A percentile compares a stretch with the other conserved stretches of the same genome.
phyloP scores from a whole-genome alignment of 2,888 invertebrate species.

The Ophion ellenae region DNA sequence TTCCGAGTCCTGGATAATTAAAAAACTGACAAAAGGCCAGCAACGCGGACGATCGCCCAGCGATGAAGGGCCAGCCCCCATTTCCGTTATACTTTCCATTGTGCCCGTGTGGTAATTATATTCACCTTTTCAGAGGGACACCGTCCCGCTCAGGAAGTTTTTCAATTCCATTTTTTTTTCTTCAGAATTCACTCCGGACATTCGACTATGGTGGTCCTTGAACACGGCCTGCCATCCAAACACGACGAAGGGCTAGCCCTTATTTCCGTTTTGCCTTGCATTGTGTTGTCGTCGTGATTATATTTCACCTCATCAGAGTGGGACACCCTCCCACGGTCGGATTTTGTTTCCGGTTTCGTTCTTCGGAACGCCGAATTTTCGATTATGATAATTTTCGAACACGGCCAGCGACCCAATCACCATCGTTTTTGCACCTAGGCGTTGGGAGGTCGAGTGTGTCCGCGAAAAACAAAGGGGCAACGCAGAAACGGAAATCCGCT shows the following conservation, averaged over 20 bases:
- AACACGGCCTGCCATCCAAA: not conserved
- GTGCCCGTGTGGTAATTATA: not conserved
- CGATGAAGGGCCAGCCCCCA: not conserved
- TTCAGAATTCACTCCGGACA: not conserved
- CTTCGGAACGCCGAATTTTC: too few relatives aligned
- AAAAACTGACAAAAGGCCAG: not conserved
- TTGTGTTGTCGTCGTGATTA: not conserved
- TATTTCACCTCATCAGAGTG: not conserved
- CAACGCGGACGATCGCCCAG: not conserved
- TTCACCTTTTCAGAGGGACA: not conserved
- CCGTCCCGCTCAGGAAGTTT: not conserved
- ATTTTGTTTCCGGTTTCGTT: not conserved
- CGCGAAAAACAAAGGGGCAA: slow-evolving; percentile 8
- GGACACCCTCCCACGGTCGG: not conserved
- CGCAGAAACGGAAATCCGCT: slow-evolving; percentile 59
- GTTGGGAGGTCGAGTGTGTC: not conserved
- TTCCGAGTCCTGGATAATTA: not conserved
- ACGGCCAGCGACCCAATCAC: too few relatives aligned
- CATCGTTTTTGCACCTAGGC: too few relatives aligned
- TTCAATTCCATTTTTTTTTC: not conserved
- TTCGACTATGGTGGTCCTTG: not conserved
- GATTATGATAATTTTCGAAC: too few relatives aligned
- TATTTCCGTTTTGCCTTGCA: not conserved
- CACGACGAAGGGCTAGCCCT: not conserved
- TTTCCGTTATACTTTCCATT: not conserved